Evolutionary conservation across 2,797 vertebrate genomes (phyloP), one percentile per base, ranked within the genome.

Genomic region (Iguana delicatissima): DNA sequence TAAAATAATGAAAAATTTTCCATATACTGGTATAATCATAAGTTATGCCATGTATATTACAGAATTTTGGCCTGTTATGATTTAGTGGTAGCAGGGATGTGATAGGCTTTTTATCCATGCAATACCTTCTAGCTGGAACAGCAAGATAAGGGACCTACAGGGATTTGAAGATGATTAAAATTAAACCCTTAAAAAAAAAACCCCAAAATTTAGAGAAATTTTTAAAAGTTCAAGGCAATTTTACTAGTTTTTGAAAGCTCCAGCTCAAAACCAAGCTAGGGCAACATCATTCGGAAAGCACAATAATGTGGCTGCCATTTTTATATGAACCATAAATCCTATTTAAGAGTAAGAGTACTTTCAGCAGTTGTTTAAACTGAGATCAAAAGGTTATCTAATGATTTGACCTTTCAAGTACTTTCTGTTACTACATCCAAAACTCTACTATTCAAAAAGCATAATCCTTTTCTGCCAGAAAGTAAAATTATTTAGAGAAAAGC

Each of bases 401-500:
- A 69, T 14, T 46, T 79, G 69, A 9, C 26, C 50, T 55, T 73
- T 69, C n/a, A 46, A 84, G 8, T 67, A 46, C 26, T 67, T 62
- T n/a, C 9, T 26, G 4, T 50, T 50, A 50, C 20, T 57, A 74
- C 2, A 73, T 57, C 26, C 57, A 85, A 24, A 57, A 74, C 38
- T 85, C 18, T 29, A 69, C 46, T 73, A 24, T 72, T 82, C 52
- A 35, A 42, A 84, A 18, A 85, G 46, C 16, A 74, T 16, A 74
- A 74, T 74, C 20, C 22, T 91, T 52, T 38, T 83, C 89, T 91
- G 82, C 83, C 62, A 88, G 57, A 0, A 8, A 80, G 24, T 6
- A 1, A 26, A 93, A 82, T 46, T 79, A 89, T 92, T 93, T 81
- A 85, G 57, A 87, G 79, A 52, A 82, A 89, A 2, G 87, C 82